Percentiles rank a stretch among this genome's conserved stretches.
phyloP scores from a whole-genome alignment of 2,888 invertebrate species.

The Chrysotoxum bicinctum region DNA sequence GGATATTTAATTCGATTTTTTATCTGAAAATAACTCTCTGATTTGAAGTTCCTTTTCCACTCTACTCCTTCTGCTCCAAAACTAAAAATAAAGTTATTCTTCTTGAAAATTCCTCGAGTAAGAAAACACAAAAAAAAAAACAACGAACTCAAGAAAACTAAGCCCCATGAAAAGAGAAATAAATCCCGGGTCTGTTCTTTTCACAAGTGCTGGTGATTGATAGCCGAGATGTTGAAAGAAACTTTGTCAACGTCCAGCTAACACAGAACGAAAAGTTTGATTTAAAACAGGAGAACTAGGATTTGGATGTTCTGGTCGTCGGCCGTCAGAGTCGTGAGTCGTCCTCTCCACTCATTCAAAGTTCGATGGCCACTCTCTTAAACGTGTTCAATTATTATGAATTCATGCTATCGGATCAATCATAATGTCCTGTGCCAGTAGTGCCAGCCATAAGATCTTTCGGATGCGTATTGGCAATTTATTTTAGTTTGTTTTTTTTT shows the following conservation, averaged over 20 bases:
- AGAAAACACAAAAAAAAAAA: neutral
- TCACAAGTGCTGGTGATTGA: conserved; percentile 60
- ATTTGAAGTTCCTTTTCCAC: conserved; percentile 1
- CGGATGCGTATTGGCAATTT: conserved; percentile 24
- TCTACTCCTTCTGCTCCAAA: neutral
- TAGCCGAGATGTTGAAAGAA: conserved; percentile 48
- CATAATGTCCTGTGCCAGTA: conserved; percentile 7
- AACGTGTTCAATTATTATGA: conserved; percentile 64
- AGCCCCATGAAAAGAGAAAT: conserved; percentile 29
- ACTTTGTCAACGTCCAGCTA: conserved; percentile 59
- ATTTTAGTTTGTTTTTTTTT: neutral
- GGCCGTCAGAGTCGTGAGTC: neutral
- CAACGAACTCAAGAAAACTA: neutral
- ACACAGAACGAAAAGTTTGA: conserved; percentile 29
- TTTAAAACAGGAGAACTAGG: conserved; percentile 24
- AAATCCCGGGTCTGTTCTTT: conserved; percentile 32
- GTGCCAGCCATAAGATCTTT: neutral
- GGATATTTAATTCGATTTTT: conserved; percentile 52
- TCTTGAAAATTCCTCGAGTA: conserved; percentile 5
- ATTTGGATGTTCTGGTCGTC: conserved; percentile 22
- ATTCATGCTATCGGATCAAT: conserved; percentile 49
- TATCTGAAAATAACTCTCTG: conserved; percentile 31
- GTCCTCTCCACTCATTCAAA: neutral
- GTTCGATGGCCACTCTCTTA: conserved; percentile 9
- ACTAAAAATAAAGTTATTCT: conserved; percentile 25